Base-by-base conservation (phyloP, 2,888 invertebrate genomes). In the Octonoba sinensis region DNA sequence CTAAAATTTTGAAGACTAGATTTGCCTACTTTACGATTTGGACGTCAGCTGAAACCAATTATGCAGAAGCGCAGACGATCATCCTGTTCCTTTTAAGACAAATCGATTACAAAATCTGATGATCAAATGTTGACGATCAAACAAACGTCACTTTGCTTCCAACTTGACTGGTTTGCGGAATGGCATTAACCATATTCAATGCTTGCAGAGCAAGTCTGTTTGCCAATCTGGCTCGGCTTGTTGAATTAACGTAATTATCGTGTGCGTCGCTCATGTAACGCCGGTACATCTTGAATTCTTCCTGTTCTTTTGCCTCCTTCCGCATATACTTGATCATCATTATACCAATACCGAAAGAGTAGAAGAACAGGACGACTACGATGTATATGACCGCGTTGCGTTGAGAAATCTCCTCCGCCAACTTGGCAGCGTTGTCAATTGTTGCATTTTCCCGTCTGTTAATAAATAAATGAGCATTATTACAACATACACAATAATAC, bases 221-320 rank as follows among this genome's bases (percentile, higher is more conserved):
- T 44, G 86, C 84, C 36, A 85, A 72, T 22, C 84, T 82, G 18
- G 85, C 85, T 20, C 85, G 49, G 60, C 72, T 85, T 15, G 84
- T 85, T 18, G 84, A 65, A 18, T 82, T 75, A 12, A 83, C n/a
- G 15, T 69, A 76, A 13, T 67, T 60, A 18, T 86, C 85, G 4
- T 84, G 81, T 3, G 86, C 85, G 27, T 84, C 83, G 64, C 85
- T 86, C 47, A 88, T 85, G 84, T 87, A 88, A 70, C 87, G 86
- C 62, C 87, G 87, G 82, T 87, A 88, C 67, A 86, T 83, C 84
- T 87, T 87, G 69, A 87, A 87, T 79, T 88, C 88, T 76, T 87
- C 87, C 72, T 87, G 86, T 67, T 88, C 86, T 62, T 85, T 81
- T 36, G 84, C 84, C 65, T 86, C 86, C 70, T 84, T 83, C 36